Evolutionary conservation across 2,113 vertebrate genomes (phyloP), one percentile per base, ranked within the genome.

Genomic region (Forbesichthys papilliferus): DNA sequence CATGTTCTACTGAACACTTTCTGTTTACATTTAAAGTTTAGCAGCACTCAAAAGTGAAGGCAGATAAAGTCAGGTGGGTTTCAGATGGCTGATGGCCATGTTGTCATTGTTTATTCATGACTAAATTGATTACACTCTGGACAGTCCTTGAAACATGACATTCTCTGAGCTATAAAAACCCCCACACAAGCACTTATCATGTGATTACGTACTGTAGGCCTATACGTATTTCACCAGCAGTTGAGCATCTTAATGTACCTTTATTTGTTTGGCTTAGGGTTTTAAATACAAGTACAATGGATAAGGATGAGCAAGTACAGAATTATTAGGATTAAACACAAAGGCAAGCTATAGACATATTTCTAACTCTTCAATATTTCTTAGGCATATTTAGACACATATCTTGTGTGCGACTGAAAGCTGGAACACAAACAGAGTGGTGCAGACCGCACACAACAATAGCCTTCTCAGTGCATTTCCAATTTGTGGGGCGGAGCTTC

Each of bases 81-180:
- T 73, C 61, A 13, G 18, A 62, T 76, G 64, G 66, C 69, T 55
- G 48, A 62, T 77, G 73, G 69, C 33, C 68, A 81, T 70, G 56
- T 73, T 69, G 13, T 81, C 73, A 82, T 86, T 72, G 51, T 79
- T 84, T 85, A 88, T 87, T 88, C 66, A 84, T 77, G 72, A 73
- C 34, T 66, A 48, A 52, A 90, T 86, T 81, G 77, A 85, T 68
- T 84, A 82, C 69, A 63, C 58, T 75, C 68, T 60, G 75, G 57
- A 67, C 63, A 27, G 27, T 33, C 59, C 52, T 68, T 81, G 81
- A 75, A 84, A 89, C 66, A 60, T 16, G 52, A 56, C 47, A 64
- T 56, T 56, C 54, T 56, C 36, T 42, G 36, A 42, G 36, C 36
- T 42, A 42, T 42, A 42, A 42, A 42, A 42, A 6, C 1, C 1